These are phyloP conservation scores for Neolamprologus modestus DNA, from an alignment of 2,113 vertebrate genomes.

Conservation along the genomic window DNA sequence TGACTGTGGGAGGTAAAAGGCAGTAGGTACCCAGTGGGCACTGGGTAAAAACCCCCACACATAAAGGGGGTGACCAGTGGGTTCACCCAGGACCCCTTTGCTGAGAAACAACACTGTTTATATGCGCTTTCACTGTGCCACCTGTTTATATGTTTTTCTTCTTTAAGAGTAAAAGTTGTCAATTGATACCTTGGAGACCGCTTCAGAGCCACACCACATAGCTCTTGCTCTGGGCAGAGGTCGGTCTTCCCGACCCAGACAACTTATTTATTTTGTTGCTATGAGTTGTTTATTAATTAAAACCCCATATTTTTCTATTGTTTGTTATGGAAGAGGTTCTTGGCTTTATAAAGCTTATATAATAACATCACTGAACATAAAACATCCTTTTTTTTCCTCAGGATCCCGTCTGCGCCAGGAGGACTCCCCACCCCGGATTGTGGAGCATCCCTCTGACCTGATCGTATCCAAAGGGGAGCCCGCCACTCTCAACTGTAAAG, in stretches of 20 bases:
- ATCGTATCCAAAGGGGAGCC: conserved; percentile 98
- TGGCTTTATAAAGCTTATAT: background rate
- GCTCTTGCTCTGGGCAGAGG: background rate
- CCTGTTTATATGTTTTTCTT: background rate
- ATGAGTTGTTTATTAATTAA: background rate
- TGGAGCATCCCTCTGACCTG: conserved; percentile 96
- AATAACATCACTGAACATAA: background rate
- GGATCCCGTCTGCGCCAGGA: conserved; percentile 98
- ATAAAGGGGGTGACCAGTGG: background rate
- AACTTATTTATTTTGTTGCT: background rate
- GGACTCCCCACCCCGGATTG: conserved; percentile 93
- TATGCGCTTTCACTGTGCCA: background rate
- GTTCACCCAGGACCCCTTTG: background rate
- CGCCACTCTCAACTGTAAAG: conserved; percentile 97
- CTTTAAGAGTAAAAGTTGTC: background rate
- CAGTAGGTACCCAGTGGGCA: background rate
- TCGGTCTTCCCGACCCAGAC: background rate
- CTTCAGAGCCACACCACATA: background rate
- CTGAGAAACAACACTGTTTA: background rate
- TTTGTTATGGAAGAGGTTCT: background rate
- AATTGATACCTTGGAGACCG: background rate
- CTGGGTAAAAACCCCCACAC: background rate
- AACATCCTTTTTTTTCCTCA: conserved; percentile 29
- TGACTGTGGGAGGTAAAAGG: background rate
- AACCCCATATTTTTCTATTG: background rate